These are phyloP conservation scores for Pachydiplax longipennis DNA, from an alignment of 2,888 invertebrate genomes.

Conservation along the genomic window DNA sequence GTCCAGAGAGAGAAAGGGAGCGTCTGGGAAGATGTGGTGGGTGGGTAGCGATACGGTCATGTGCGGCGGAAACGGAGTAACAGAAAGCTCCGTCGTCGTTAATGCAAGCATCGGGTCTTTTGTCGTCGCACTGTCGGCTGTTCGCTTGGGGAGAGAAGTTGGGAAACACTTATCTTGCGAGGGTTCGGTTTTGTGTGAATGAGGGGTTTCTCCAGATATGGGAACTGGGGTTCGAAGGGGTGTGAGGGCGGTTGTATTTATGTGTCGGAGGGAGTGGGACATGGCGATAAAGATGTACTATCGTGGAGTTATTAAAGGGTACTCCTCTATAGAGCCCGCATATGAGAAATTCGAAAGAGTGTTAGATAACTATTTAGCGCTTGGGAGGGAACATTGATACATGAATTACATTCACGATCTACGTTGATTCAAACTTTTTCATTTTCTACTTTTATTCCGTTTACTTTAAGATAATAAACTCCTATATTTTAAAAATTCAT, in stretches of 20 bases:
- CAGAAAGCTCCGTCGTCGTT: slow-evolving; percentile 29
- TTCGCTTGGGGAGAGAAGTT: not conserved
- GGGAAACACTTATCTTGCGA: slow-evolving; percentile 14
- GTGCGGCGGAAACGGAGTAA: slow-evolving; percentile 29
- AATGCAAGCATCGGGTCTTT: slow-evolving; percentile 35
- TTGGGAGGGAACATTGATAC: not conserved
- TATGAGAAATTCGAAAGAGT: not conserved
- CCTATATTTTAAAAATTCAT: too few relatives aligned
- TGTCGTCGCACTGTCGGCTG: not conserved
- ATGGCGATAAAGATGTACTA: not conserved
- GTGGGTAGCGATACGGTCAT: not conserved
- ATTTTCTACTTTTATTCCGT: too few relatives aligned
- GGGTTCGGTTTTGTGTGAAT: not conserved
- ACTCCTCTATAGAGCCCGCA: not conserved
- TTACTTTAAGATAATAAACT: too few relatives aligned
- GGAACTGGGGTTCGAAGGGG: not conserved
- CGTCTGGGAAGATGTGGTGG: not conserved
- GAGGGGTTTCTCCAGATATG: not conserved
- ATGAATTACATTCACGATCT: too few relatives aligned
- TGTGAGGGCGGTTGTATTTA: not conserved
- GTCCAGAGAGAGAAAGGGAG: not conserved
- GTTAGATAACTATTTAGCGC: too few relatives aligned
- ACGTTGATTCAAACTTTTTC: not conserved
- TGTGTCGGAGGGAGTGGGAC: not conserved
- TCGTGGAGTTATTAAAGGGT: not conserved